Evolutionary conservation across 2,113 vertebrate genomes (phyloP).

Genomic region (Amphiprion percula): DNA sequence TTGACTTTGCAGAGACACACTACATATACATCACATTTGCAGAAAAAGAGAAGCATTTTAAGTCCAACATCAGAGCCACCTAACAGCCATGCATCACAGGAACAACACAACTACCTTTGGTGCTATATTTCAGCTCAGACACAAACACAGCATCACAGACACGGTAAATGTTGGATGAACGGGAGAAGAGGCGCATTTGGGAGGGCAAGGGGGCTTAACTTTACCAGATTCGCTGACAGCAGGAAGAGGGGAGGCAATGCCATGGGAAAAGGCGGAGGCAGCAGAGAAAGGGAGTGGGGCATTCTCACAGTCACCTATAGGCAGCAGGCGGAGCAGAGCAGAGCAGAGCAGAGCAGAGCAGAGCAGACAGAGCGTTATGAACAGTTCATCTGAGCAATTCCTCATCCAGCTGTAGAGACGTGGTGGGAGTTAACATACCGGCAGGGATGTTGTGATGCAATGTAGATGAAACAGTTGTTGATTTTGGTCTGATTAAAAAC

Average conservation of each 20-base stretch:
- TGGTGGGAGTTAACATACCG: constrained; percentile 41
- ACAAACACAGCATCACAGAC: constrained; percentile 52
- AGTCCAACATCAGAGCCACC: constrained; percentile 16
- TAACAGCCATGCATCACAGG: constrained; percentile 40
- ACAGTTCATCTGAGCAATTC: constrained; percentile 59
- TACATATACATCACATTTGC: not conserved
- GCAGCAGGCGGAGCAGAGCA: constrained; percentile 80
- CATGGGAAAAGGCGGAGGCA: constrained; percentile 85
- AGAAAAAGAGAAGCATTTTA: constrained; percentile 13
- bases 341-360: constrained; percentile 83
- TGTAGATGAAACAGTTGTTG: not conserved
- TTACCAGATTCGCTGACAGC: constrained; percentile 87
- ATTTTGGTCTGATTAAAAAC: constrained; percentile 19
- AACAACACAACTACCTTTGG: constrained; percentile 33
- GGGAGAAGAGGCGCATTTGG: constrained; percentile 49
- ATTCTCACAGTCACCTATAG: constrained; percentile 88
- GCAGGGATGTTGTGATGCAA: constrained; percentile 32
- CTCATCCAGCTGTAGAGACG: constrained; percentile 52
- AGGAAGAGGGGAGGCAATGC: constrained; percentile 86
- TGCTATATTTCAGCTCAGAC: constrained; percentile 12
- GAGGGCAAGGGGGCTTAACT: constrained; percentile 73
- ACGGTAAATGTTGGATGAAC: constrained; percentile 50
- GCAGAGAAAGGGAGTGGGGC: constrained; percentile 83
- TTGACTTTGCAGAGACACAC: constrained; percentile 13
- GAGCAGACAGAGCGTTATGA: constrained; percentile 84